A percentile compares a stretch with the other conserved stretches of the same genome.
Conservation (phyloP, 1,140 invertebrate species). For the Arctopsyche grandis region DNA sequence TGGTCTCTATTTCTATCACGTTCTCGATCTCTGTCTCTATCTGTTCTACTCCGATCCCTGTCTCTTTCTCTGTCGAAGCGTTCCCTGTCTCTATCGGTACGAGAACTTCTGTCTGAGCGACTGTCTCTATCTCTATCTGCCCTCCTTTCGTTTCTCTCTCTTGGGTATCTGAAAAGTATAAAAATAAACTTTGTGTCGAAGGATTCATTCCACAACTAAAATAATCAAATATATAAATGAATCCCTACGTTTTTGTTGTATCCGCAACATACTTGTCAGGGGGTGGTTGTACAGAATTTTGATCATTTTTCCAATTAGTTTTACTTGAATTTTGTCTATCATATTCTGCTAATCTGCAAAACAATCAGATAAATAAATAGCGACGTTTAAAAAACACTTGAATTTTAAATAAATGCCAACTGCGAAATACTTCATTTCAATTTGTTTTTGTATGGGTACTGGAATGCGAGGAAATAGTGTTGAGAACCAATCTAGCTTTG, state of each 20-base stretch:
- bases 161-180: slow-evolving; percentile 41
- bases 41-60: slow-evolving; percentile 55
- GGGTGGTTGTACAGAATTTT: neutral
- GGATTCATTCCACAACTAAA: too few species aligned
- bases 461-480: slow-evolving; percentile 98
- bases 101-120: slow-evolving; percentile 44
- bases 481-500: slow-evolving; percentile 97
- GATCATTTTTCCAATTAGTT: slow-evolving; percentile 16
- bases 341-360: slow-evolving; percentile 41
- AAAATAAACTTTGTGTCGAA: slow-evolving; percentile 24
- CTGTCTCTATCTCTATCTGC: slow-evolving; percentile 35
- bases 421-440: slow-evolving; percentile 77
- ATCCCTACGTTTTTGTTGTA: too few species aligned
- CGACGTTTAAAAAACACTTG: too few species aligned
- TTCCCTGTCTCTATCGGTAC: slow-evolving; percentile 4
- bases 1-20: slow-evolving; percentile 58
- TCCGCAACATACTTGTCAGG: slow-evolving; percentile 38
- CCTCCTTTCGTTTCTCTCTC: slow-evolving; percentile 39
- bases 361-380: slow-evolving; percentile 15
- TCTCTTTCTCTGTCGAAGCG: slow-evolving; percentile 48
- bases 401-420: neutral
- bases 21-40: slow-evolving; percentile 60
- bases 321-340: slow-evolving; percentile 38
- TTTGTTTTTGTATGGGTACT: slow-evolving; percentile 96
- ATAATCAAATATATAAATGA: neutral